Evolutionary conservation across 2,888 invertebrate genomes (phyloP).

Genomic region (Apamea epomidion): DNA sequence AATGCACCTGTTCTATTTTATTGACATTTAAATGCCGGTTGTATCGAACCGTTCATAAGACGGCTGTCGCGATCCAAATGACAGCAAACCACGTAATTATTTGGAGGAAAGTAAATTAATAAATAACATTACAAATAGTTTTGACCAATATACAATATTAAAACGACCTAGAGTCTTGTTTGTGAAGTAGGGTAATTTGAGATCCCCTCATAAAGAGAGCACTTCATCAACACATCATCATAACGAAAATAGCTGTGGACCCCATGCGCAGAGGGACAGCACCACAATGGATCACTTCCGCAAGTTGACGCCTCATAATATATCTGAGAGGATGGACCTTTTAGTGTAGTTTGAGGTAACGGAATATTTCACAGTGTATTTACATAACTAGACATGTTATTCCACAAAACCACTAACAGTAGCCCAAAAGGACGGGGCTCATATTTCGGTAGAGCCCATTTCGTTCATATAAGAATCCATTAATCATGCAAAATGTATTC

Average conservation of each 20-base stretch:
- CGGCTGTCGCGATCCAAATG: conserved; percentile 16
- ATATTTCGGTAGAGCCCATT: conserved; percentile 45
- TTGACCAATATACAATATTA: conserved; percentile 52
- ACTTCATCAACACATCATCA: conserved; percentile 82
- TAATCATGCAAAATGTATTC: conserved; percentile 47
- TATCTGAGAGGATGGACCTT: conserved; percentile 75
- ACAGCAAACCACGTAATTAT: conserved; percentile 13
- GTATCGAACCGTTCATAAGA: conserved; percentile 34
- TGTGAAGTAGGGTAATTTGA: conserved; percentile 70
- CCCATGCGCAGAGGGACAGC: conserved; percentile 78
- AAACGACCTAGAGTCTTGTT: conserved; percentile 59
- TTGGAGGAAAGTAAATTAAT: neutral
- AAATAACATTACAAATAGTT: conserved; percentile 20
- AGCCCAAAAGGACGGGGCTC: conserved; percentile 53
- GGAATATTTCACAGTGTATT: conserved; percentile 59
- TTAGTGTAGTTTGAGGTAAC: conserved; percentile 72
- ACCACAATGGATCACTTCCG: conserved; percentile 87
- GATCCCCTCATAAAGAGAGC: conserved; percentile 77
- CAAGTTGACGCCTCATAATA: conserved; percentile 81
- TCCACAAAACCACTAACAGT: conserved; percentile 53
- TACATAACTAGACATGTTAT: conserved; percentile 43
- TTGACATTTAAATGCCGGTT: conserved; percentile 67
- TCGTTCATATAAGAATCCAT: conserved; percentile 38
- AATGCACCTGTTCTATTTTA: conserved; percentile 74
- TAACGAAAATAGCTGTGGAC: conserved; percentile 80